A percentile compares a stretch with the other conserved stretches of the same genome.
Evolutionary conservation across 2,113 vertebrate genomes (phyloP).

Genomic region (Psammodynastes pulverulentus): DNA sequence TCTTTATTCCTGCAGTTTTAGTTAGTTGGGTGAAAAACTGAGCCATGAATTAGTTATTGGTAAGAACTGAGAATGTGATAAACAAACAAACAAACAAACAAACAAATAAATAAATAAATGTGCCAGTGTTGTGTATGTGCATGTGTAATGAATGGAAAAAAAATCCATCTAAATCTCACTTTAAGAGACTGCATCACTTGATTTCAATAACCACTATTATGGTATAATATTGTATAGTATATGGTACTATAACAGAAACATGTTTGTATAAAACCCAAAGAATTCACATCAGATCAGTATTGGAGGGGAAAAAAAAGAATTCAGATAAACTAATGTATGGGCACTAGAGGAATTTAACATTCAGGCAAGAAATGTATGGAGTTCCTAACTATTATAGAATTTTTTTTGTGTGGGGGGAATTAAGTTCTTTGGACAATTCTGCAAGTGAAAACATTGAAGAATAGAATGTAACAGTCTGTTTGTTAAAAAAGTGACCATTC

Average conservation of each 20-base stretch:
- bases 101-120: neutral
- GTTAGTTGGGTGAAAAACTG: slow-evolving; percentile 11
- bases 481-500: neutral
- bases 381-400: neutral
- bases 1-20: slow-evolving; percentile 17
- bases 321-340: neutral
- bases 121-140: neutral
- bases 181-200: neutral
- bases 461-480: neutral
- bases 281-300: neutral
- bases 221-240: neutral
- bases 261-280: neutral
- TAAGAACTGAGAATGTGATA: neutral
- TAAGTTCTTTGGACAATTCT: neutral
- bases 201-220: neutral
- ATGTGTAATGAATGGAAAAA: slow-evolving; percentile 17
- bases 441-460: neutral
- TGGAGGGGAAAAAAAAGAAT: neutral
- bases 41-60: slow-evolving; percentile 8
- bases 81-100: neutral
- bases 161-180: neutral
- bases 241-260: neutral
- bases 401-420: neutral
- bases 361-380: neutral
- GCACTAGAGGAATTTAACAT: neutral